Conservation (phyloP, 2,113 vertebrate species). For the Ceyx melanurus region DNA sequence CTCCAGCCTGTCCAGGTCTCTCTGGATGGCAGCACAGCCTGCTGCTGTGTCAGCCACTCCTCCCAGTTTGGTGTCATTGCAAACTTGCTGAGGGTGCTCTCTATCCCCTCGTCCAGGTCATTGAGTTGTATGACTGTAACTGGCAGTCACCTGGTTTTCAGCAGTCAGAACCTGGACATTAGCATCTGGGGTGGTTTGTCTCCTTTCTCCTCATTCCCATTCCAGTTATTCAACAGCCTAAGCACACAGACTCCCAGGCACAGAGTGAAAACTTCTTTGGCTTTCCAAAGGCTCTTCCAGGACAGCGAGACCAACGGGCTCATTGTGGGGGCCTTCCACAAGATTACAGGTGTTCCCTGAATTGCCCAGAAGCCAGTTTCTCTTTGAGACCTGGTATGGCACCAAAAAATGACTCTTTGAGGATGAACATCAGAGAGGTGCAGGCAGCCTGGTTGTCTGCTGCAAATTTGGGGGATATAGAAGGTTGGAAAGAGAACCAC, state of each 20-base stretch:
- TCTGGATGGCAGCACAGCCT: no score
- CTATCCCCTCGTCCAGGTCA: no score
- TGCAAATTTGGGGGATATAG: fast-evolving
- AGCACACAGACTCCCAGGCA: neutral
- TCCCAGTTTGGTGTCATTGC: no score
- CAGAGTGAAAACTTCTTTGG: neutral
- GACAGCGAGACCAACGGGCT: fast-evolving
- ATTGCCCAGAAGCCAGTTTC: neutral
- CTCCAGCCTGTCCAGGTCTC: no score
- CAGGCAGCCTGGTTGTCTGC: neutral
- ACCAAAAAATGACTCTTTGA: fast-evolving
- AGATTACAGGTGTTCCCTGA: neutral
- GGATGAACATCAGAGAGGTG: fast-evolving
- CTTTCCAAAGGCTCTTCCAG: neutral
- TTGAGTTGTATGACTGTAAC: neutral
- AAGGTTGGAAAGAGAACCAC: neutral
- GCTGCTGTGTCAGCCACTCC: no score
- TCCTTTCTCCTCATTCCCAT: neutral
- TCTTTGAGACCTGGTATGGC: fast-evolving
- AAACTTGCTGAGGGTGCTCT: no score
- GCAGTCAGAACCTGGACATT: no score
- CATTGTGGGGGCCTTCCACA: no score
- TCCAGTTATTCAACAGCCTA: neutral
- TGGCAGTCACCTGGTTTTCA: neutral
- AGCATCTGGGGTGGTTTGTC: neutral